Conservation (phyloP, 2,113 vertebrate species). For the Petroica traversi region DNA sequence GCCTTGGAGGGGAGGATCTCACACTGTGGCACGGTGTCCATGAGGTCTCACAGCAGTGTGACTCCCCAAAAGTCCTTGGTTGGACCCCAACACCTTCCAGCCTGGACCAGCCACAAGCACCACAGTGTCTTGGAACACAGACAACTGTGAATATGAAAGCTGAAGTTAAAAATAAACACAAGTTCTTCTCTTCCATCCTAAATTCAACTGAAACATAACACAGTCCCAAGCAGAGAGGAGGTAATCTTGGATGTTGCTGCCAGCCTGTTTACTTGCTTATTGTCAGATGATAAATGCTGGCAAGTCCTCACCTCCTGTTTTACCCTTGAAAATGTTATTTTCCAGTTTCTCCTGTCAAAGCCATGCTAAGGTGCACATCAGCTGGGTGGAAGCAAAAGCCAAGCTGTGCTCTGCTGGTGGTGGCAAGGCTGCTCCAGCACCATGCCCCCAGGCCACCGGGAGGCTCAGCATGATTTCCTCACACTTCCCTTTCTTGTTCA, state of each 20-base stretch:
- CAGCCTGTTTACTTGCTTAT: background rate
- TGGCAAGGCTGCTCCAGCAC: background rate
- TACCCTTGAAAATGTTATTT: background rate
- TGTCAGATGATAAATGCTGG: background rate
- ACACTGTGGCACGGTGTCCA: rapidly evolving
- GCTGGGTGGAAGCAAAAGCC: background rate
- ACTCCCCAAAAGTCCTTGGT: background rate
- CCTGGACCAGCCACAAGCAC: background rate
- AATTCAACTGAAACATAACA: background rate
- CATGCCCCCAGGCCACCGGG: rapidly evolving
- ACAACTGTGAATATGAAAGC: background rate
- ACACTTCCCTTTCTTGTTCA: background rate
- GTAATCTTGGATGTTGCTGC: background rate
- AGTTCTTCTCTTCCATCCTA: background rate
- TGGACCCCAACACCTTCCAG: background rate
- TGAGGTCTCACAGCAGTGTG: background rate
- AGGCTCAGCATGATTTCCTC: background rate
- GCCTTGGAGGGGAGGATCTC: background rate
- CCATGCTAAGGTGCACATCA: background rate
- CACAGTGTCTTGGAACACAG: background rate
- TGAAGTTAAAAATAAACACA: background rate
- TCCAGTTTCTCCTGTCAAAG: background rate
- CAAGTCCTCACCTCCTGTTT: background rate
- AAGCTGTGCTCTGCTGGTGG: background rate
- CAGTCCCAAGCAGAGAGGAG: background rate